These are phyloP conservation scores for Euthynnus affinis DNA, from an alignment of 2,797 vertebrate genomes.

Conservation along the genomic window DNA sequence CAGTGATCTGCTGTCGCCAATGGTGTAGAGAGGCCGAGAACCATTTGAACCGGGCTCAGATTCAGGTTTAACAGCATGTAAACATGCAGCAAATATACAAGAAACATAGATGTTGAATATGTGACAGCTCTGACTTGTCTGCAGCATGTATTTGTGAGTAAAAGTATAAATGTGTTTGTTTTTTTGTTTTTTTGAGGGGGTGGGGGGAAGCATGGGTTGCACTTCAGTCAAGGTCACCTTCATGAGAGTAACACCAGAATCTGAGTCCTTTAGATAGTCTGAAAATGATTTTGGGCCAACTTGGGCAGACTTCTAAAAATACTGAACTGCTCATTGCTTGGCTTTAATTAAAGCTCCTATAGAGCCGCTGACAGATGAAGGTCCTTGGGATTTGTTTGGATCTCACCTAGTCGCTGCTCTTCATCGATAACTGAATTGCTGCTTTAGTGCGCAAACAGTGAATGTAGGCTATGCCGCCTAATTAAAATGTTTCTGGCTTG, in stretches of 20 bases:
- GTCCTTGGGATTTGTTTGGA: not conserved
- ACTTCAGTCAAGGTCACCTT: conserved; percentile 30
- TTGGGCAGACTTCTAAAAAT: not conserved
- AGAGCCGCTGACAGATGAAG: conserved; percentile 1
- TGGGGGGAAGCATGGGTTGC: too few species aligned
- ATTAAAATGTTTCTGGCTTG: conserved; percentile 45
- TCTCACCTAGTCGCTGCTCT: not conserved
- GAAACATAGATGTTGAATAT: not conserved
- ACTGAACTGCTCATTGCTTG: not conserved
- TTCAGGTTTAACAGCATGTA: not conserved
- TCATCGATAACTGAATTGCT: not conserved
- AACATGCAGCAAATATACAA: not conserved
- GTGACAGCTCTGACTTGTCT: not conserved
- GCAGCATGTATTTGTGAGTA: not conserved
- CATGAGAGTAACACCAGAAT: not conserved
- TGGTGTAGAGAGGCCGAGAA: not conserved
- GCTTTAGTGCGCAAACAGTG: not conserved
- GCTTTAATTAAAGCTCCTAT: conserved; percentile 2
- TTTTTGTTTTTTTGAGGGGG: too few species aligned
- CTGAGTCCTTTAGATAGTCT: not conserved
- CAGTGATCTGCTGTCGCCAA: not conserved
- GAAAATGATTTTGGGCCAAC: not conserved
- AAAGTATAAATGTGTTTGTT: conserved; percentile 23
- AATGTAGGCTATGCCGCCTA: not conserved
- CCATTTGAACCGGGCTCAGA: not conserved